Conservation (phyloP, 2,888 invertebrate species). For the Drosophila affinis region DNA sequence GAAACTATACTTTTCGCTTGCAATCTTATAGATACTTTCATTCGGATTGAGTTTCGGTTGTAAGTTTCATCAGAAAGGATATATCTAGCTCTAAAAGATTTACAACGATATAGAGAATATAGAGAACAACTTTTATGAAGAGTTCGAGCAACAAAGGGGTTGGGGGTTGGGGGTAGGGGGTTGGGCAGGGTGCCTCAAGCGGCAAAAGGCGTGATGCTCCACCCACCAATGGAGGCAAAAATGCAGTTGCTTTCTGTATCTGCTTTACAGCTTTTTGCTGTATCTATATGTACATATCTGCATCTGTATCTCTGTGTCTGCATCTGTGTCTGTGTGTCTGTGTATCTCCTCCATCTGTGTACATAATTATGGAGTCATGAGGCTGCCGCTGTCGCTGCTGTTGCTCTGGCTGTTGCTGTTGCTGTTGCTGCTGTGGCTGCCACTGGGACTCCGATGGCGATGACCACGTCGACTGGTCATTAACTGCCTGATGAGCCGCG, state of each 20-base stretch:
- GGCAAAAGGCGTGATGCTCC: slow-evolving; percentile 47
- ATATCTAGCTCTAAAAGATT: neutral
- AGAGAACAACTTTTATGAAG: too few relatives aligned
- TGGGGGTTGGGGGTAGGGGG: too few relatives aligned
- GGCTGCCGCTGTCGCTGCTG: slow-evolving; percentile 23
- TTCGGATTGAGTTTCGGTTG: too few relatives aligned
- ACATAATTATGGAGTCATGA: slow-evolving; percentile 76
- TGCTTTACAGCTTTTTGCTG: neutral
- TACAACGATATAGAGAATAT: neutral
- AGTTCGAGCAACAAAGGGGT: too few relatives aligned
- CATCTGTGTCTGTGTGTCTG: neutral
- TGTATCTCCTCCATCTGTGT: slow-evolving; percentile 21
- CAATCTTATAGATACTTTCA: too few relatives aligned
- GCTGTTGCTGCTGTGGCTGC: neutral
- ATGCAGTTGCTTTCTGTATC: slow-evolving; percentile 47
- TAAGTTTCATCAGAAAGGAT: neutral
- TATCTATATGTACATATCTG: neutral
- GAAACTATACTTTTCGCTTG: too few relatives aligned
- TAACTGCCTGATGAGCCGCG: slow-evolving; percentile 78
- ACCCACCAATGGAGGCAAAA: slow-evolving; percentile 53
- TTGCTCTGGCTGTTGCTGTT: slow-evolving; percentile 5
- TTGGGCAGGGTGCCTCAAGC: neutral
- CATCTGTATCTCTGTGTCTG: neutral
- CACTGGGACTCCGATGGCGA: slow-evolving; percentile 62
- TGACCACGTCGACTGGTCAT: slow-evolving; percentile 67